Conservation (phyloP, 2,888 invertebrate genomes). For the Drosophila buzzatii region DNA sequence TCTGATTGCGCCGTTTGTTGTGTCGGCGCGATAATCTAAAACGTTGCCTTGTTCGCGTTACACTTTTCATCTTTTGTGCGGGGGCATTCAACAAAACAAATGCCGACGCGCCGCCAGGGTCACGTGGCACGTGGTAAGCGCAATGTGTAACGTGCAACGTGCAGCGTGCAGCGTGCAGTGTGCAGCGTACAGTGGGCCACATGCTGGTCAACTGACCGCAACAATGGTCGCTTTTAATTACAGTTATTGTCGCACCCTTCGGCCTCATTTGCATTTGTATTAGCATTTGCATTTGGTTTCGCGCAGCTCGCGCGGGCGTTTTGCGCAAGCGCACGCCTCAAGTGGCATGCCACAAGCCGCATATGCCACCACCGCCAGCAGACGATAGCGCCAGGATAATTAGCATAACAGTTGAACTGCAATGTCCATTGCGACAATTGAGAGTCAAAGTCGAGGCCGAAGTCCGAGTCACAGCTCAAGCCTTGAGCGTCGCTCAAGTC, state of each 20-base stretch:
- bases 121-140: conserved; percentile 12
- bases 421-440: conserved; percentile 61
- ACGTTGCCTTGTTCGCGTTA: conserved; percentile 57
- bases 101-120: conserved; percentile 49
- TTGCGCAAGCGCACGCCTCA: conserved; percentile 28
- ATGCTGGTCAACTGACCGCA: conserved; percentile 74
- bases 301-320: conserved; percentile 26
- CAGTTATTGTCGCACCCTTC: conserved; percentile 78
- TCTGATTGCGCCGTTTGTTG: conserved; percentile 38
- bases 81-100: conserved; percentile 68
- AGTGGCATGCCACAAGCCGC: conserved; percentile 28
- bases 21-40: conserved; percentile 61
- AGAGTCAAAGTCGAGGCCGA: conserved; percentile 10
- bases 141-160: conserved; percentile 32
- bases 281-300: conserved; percentile 49
- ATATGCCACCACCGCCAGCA: conserved; percentile 38
- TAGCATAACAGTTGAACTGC: conserved; percentile 66
- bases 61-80: conserved; percentile 48
- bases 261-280: conserved; percentile 68
- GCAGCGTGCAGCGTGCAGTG: conserved; percentile 42
- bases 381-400: conserved; percentile 29
- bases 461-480: conserved; percentile 9
- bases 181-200: conserved; percentile 31
- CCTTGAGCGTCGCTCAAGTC: conserved; percentile 3
- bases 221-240: conserved; percentile 78